Conservation (phyloP, 2,888 invertebrate species). For the Dynastes grantii region DNA sequence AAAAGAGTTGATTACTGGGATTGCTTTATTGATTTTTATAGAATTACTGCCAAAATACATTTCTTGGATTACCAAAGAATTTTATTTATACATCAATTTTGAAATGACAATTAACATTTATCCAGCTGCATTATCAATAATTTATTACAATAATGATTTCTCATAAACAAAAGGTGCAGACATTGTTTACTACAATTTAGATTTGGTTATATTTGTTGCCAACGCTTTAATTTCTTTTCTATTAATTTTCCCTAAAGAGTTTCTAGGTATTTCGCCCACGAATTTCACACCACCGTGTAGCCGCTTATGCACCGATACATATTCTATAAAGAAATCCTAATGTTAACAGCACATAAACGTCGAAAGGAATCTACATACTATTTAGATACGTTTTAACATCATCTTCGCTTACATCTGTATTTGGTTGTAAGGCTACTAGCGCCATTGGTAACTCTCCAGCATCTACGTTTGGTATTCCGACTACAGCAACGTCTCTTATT, state of each 20-base stretch:
- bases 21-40: too few relatives aligned
- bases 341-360: too few relatives aligned
- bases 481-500: slow-evolving; percentile 86
- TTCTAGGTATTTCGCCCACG: slow-evolving; percentile 71
- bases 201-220: slow-evolving; percentile 13
- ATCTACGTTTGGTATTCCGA: slow-evolving; percentile 81
- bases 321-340: slow-evolving; percentile 15
- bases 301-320: slow-evolving; percentile 80
- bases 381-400: slow-evolving; percentile 70
- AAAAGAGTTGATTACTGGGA: too few relatives aligned
- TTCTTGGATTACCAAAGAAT: too few relatives aligned
- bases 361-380: slow-evolving; percentile 52
- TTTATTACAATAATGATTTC: too few relatives aligned
- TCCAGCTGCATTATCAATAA: too few relatives aligned
- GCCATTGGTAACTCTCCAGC: slow-evolving; percentile 87
- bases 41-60: too few relatives aligned
- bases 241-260: slow-evolving; percentile 71
- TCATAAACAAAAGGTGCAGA: too few relatives aligned
- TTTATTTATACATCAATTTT: too few relatives aligned
- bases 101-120: too few relatives aligned
- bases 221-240: slow-evolving; percentile 60
- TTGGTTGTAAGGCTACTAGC: slow-evolving; percentile 79
- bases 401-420: slow-evolving; percentile 70
- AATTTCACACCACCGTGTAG: slow-evolving; percentile 78
- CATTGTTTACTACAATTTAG: slow-evolving; percentile 17